These are phyloP conservation scores for Desoria tigrina DNA, from an alignment of 2,888 invertebrate species.

Conservation along the genomic window DNA sequence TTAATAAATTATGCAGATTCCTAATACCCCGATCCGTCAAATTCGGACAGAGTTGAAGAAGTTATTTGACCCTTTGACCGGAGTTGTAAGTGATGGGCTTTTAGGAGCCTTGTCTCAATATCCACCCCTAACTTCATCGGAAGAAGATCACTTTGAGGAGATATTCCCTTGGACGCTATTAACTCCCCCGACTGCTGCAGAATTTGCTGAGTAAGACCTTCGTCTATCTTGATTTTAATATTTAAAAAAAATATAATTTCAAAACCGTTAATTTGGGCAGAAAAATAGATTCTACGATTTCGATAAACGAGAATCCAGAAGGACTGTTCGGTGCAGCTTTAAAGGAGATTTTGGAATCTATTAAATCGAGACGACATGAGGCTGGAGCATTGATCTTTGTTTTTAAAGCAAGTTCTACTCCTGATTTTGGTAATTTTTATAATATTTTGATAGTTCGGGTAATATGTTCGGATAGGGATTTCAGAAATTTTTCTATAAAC, in stretches of 20 bases:
- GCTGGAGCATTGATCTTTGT: not conserved
- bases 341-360: not conserved
- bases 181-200: not conserved
- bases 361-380: not conserved
- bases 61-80: not conserved
- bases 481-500: too few species aligned
- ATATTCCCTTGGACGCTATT: not conserved
- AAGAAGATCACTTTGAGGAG: not conserved
- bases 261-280: not conserved
- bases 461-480: too few species aligned
- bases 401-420: not conserved
- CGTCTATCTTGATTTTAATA: not conserved
- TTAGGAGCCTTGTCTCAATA: not conserved
- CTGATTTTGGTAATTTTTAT: not conserved
- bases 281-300: not conserved
- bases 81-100: not conserved
- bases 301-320: not conserved
- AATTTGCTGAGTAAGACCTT: not conserved
- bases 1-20: constrained; percentile 11
- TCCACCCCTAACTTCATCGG: not conserved
- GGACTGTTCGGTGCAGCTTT: not conserved
- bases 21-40: not conserved
- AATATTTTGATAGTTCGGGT: not conserved
- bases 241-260: not conserved
- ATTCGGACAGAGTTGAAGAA: not conserved